Base-by-base conservation (phyloP, 2,888 invertebrate species). In the Drosophila hamatofila region DNA sequence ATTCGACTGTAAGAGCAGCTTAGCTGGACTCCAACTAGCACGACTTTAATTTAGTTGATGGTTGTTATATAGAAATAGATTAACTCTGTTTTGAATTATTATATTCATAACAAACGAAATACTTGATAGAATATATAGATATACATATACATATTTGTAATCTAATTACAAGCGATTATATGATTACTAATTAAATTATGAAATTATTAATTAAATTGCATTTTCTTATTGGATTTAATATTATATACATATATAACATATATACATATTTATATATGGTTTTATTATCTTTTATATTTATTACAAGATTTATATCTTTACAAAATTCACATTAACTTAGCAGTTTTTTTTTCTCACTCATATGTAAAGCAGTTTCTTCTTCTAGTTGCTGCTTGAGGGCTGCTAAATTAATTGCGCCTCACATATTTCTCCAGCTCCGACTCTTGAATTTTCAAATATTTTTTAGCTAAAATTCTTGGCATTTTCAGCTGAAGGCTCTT, bases 381-480 rank as follows among this genome's bases (percentile, higher is more conserved):
- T 25, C 23, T 27, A 27, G 12, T 39, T 41, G 33, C 42, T 42
- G 44, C 56, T 59, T 33, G 33, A 41, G 44, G 21, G 55, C 25
- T 55, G 60, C 27, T 48, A 65, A 72, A 72, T 78, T 78, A 75
- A 75, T 77, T 75, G 65, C 51, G 51, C 35, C 25, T 14, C 54
- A 54, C 44, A 63, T 33, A 18, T 37, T 33, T 21, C n/a, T 21
- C 21, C 39, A 8, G 42, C 21, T 37, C 37, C 44, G 30, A 11
- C 16, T 12, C 30, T 21, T 12, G 16, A 12, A 30, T 67, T 79
- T 44, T 66, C 33, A 57, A 63, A 78, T 76, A 72, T 72, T 69
- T 77, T 56, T 69, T 72, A 62, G 51, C 39, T 39, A n/a, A 78
- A 77, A 78, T 81, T 72, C 77, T 63, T 55, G 71, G 66, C 75